Base-by-base conservation (phyloP, 2,797 vertebrate genomes). In the Valencia hispanica region DNA sequence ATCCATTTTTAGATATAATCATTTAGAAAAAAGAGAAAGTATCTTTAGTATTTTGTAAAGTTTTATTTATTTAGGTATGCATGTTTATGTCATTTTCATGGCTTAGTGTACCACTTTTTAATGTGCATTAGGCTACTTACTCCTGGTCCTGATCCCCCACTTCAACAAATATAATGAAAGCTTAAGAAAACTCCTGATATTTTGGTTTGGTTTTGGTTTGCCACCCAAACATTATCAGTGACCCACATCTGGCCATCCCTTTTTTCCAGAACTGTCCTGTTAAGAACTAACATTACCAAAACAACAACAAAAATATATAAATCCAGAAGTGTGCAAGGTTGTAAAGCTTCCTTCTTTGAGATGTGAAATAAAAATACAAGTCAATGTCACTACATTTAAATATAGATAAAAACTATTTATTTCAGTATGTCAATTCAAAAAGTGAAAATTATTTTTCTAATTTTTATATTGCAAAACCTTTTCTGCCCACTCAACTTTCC, bases 1-100 rank as follows among this genome's bases (percentile, higher is more conserved):
- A 70, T 70, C 59, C 73, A 80, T 41, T 74, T 12, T 25, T n/a
- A 30, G 18, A 69, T 32, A 39, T 39, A 25, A 6, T n/a, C 43
- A 17, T 43, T 27, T 43, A n/a, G 12, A 68, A 25, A 68, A 68
- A 43, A n/a, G 12, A 39, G 0, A 43, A 6, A 5, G 14, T 2
- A 27, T 25, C 25, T 43, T 27, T 27, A 68, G 43, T 18, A 68
- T 45, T 68, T 45, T 27, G 14, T 27, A 17, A 25, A 43, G 15
- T 43, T 27, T n/a, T 1, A 7, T 43, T 8, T 9, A 41, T 68
- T 45, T 27, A 45, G 5, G 2, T 41, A 43, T 68, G 4, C 36
- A 66, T 66, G 11, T 12, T n/a, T n/a, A n/a, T n/a, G 14, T 11
- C 18, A 6, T 41, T 41, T 66, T 43, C 12, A n/a, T 66, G 14